These are phyloP conservation scores for Merodon equestris DNA, from an alignment of 2,888 invertebrate species.

Conservation along the genomic window DNA sequence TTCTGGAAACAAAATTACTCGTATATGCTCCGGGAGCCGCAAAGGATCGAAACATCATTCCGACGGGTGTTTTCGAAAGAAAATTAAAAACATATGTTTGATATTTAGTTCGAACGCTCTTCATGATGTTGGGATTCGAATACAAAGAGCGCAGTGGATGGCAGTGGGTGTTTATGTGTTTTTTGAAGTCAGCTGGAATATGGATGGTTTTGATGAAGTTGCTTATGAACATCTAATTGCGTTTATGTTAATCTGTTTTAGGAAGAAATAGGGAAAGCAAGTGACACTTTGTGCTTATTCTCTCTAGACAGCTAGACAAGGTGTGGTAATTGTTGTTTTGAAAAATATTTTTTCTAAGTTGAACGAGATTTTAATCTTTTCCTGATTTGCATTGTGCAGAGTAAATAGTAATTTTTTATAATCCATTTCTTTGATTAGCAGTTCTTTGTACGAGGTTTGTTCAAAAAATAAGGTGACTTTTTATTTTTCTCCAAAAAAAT, in stretches of 20 bases:
- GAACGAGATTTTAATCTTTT: too few species aligned
- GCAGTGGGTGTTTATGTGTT: background rate
- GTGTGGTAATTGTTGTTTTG: too few species aligned
- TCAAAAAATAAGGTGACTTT: too few species aligned
- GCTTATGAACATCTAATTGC: conserved; percentile 10
- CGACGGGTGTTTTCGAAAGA: background rate
- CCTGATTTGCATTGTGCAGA: too few species aligned
- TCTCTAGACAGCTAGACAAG: too few species aligned
- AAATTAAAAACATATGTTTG: conserved; percentile 51
- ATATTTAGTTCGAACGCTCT: conserved; percentile 47
- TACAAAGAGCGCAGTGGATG: conserved; percentile 17
- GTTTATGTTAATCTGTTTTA: background rate
- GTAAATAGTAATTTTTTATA: too few species aligned
- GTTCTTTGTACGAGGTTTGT: too few species aligned
- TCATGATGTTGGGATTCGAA: conserved; percentile 34
- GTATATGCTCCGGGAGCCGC: background rate
- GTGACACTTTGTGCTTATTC: too few species aligned
- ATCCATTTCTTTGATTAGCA: too few species aligned
- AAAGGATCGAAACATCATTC: conserved; percentile 1
- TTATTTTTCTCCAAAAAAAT: too few species aligned
- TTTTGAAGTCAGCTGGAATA: background rate
- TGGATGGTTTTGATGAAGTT: conserved; percentile 2
- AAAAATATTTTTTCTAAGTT: too few species aligned
- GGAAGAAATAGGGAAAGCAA: background rate
- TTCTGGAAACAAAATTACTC: conserved; percentile 6